phyloP scores from a whole-genome alignment of 2,888 invertebrate genomes.

The Deladenus siricidicola region DNA sequence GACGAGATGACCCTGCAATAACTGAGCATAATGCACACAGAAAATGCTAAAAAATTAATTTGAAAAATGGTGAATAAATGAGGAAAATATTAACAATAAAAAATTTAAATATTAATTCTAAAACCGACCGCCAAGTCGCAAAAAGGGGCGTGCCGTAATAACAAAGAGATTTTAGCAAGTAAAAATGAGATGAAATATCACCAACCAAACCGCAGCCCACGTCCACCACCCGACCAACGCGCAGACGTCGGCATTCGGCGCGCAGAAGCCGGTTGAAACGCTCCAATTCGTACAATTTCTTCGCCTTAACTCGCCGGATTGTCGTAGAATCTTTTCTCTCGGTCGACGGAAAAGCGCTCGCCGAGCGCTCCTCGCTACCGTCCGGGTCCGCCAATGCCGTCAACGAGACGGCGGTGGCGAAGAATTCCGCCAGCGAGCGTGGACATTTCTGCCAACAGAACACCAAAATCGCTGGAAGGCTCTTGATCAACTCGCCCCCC shows the following conservation, averaged over 20 bases:
- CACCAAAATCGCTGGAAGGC: too few relatives aligned
- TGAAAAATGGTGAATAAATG: not conserved
- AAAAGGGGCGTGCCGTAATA: too few relatives aligned
- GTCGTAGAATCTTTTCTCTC: not conserved
- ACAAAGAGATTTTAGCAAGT: too few relatives aligned
- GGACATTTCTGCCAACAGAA: constrained; percentile 10
- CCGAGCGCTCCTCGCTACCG: not conserved
- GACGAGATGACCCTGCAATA: constrained; percentile 7
- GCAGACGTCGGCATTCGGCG: constrained; percentile 7
- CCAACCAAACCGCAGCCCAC: constrained; percentile 23
- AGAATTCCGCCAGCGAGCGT: not conserved
- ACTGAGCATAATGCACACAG: not conserved
- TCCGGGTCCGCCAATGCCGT: not conserved
- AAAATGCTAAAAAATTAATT: not conserved
- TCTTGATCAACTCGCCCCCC: not conserved
- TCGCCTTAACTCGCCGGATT: constrained; percentile 13
- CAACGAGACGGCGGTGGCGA: not conserved
- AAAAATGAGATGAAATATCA: too few relatives aligned
- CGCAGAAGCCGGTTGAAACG: constrained; percentile 8
- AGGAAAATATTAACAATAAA: not conserved
- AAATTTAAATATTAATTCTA: too few relatives aligned
- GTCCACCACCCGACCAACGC: constrained; percentile 17
- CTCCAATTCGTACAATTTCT: constrained; percentile 19
- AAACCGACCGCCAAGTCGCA: too few relatives aligned
- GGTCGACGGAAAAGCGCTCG: not conserved